These are phyloP conservation scores for Rhysida immarginata DNA, from an alignment of 1,140 invertebrate species.

Conservation along the genomic window DNA sequence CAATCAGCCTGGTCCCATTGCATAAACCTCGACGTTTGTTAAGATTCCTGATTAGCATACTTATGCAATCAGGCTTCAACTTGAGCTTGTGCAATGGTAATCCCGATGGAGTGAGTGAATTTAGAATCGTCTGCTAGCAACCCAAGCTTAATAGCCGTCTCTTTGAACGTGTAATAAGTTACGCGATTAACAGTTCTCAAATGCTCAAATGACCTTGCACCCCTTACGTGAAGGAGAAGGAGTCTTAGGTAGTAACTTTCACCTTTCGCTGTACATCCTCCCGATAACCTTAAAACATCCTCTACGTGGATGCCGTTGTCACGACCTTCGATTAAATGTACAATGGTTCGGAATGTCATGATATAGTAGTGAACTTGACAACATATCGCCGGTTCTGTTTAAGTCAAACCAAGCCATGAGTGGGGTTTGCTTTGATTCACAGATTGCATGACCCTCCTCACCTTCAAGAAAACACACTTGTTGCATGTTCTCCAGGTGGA, in stretches of 20 bases:
- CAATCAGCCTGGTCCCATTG: constrained; percentile 19
- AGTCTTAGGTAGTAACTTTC: constrained; percentile 1
- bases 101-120: background rate
- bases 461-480: background rate
- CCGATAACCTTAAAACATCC: background rate
- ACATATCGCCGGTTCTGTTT: background rate
- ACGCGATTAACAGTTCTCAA: background rate
- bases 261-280: background rate
- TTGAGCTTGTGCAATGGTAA: background rate
- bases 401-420: background rate
- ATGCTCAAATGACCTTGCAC: background rate
- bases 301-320: background rate
- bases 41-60: background rate
- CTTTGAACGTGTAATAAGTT: background rate
- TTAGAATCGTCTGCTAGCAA: background rate
- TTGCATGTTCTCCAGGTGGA: background rate
- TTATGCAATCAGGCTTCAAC: background rate
- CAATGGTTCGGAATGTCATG: background rate
- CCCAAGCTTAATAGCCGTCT: background rate
- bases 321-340: background rate
- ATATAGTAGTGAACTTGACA: background rate
- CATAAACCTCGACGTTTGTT: constrained; percentile 2
- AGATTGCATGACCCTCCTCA: background rate
- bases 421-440: background rate
- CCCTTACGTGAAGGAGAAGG: background rate